Conservation (phyloP, 2,113 vertebrate genomes). For the Clarias batrachus region DNA sequence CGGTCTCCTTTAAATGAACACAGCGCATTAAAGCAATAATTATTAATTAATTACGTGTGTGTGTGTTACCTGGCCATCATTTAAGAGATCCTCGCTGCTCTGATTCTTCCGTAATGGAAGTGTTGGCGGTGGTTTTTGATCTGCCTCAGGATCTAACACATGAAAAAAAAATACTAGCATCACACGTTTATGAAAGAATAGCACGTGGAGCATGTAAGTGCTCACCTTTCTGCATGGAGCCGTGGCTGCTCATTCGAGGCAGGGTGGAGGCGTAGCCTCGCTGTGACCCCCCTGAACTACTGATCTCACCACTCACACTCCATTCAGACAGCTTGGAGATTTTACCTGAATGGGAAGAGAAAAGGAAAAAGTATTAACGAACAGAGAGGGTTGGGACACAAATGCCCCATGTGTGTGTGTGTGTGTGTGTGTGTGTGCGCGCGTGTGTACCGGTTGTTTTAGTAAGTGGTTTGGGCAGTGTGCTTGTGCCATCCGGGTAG, state of each 20-base stretch:
- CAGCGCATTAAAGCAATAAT: neutral
- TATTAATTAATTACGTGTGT: neutral
- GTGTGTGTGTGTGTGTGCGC: neutral
- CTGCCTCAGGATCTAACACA: constrained; percentile 65
- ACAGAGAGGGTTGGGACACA: neutral
- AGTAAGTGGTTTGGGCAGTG: constrained; percentile 65
- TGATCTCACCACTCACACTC: constrained; percentile 63
- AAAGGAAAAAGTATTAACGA: neutral
- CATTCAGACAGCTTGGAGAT: constrained; percentile 69
- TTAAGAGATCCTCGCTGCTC: constrained; percentile 79
- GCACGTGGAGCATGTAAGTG: constrained; percentile 21
- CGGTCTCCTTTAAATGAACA: neutral
- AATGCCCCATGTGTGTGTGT: neutral
- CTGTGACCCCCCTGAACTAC: constrained; percentile 51
- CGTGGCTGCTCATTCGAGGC: constrained; percentile 68
- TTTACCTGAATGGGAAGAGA: constrained; percentile 45
- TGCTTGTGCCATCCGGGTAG: constrained; percentile 75
- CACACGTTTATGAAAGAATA: neutral
- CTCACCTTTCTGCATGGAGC: constrained; percentile 68
- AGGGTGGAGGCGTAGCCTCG: constrained; percentile 67
- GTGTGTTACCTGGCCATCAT: constrained; percentile 82
- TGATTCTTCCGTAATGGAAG: constrained; percentile 79
- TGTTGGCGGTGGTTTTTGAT: constrained; percentile 73
- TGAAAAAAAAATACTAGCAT: neutral
- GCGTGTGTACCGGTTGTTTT: constrained; percentile 63